These are phyloP conservation scores for Lasioglossum calceatum DNA, from an alignment of 2,888 invertebrate genomes.

Conservation along the genomic window DNA sequence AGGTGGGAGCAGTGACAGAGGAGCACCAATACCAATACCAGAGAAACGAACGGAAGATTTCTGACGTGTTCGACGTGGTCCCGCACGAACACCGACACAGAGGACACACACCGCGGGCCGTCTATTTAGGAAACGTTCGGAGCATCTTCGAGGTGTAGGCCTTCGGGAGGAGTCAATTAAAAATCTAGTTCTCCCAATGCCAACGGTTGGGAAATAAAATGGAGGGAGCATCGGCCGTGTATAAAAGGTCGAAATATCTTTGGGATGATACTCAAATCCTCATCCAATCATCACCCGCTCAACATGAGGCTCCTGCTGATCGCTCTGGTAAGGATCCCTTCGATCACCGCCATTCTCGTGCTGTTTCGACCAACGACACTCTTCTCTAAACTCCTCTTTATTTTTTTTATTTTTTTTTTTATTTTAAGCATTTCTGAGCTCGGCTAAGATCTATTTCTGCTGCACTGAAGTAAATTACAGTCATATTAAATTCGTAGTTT, in stretches of 20 bases:
- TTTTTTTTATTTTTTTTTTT: neutral
- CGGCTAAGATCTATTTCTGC: no score
- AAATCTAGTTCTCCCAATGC: conserved; percentile 83
- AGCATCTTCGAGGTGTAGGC: conserved; percentile 32
- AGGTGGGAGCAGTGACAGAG: neutral
- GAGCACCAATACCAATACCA: conserved; percentile 4
- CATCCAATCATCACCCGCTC: conserved; percentile 73
- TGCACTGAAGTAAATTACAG: no score
- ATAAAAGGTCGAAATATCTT: conserved; percentile 82
- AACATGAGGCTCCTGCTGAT: conserved; percentile 82
- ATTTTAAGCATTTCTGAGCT: no score
- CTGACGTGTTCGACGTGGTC: neutral
- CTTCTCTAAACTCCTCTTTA: neutral
- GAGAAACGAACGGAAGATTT: conserved; percentile 28
- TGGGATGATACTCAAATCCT: conserved; percentile 75
- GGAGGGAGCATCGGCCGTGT: conserved; percentile 77
- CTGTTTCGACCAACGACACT: neutral
- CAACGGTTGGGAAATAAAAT: conserved; percentile 79
- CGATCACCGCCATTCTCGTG: neutral
- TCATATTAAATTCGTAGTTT: no score
- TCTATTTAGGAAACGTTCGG: conserved; percentile 40
- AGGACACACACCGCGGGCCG: neutral
- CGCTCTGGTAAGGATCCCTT: conserved; percentile 78
- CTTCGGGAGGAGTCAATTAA: conserved; percentile 74
- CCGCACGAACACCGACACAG: conserved; percentile 3